Conservation (phyloP, 2,888 invertebrate species). For the Ferrisia virgata region DNA sequence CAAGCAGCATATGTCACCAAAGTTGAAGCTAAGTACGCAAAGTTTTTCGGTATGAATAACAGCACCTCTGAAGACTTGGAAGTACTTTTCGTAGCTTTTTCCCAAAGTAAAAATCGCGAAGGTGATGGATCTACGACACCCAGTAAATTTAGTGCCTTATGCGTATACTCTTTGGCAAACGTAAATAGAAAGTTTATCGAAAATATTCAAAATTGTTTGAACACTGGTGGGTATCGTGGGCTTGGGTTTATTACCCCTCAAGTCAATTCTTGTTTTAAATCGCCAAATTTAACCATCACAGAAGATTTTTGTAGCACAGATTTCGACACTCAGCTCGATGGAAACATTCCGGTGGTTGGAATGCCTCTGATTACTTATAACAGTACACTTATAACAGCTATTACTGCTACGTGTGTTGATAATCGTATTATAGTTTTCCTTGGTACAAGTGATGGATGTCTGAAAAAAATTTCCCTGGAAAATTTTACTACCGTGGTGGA, state of each 20-base stretch:
- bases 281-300: slow-evolving; percentile 85
- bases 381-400: slow-evolving; percentile 77
- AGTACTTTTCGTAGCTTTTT: slow-evolving; percentile 92
- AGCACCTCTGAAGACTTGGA: slow-evolving; percentile 92
- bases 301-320: slow-evolving; percentile 95
- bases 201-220: slow-evolving; percentile 94
- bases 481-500: slow-evolving; percentile 77
- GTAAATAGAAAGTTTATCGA: slow-evolving; percentile 91
- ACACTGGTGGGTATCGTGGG: slow-evolving; percentile 81
- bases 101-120: slow-evolving; percentile 63
- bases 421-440: slow-evolving; percentile 96
- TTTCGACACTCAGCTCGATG: slow-evolving; percentile 94
- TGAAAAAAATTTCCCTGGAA: slow-evolving; percentile 93
- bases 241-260: slow-evolving; percentile 92
- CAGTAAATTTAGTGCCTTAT: slow-evolving; percentile 68
- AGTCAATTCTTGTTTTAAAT: slow-evolving; percentile 80
- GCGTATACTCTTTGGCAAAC: slow-evolving; percentile 88
- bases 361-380: slow-evolving; percentile 77
- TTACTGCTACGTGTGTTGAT: slow-evolving; percentile 90
- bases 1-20: slow-evolving; percentile 93
- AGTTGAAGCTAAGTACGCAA: slow-evolving; percentile 88
- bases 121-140: slow-evolving; percentile 61
- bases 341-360: slow-evolving; percentile 82
- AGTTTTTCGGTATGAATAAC: slow-evolving; percentile 64
- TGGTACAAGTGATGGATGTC: slow-evolving; percentile 84